Percentiles rank a stretch among this genome's conserved stretches.
phyloP scores from a whole-genome alignment of 2,888 invertebrate species.

The Hypomecis punctinalis region DNA sequence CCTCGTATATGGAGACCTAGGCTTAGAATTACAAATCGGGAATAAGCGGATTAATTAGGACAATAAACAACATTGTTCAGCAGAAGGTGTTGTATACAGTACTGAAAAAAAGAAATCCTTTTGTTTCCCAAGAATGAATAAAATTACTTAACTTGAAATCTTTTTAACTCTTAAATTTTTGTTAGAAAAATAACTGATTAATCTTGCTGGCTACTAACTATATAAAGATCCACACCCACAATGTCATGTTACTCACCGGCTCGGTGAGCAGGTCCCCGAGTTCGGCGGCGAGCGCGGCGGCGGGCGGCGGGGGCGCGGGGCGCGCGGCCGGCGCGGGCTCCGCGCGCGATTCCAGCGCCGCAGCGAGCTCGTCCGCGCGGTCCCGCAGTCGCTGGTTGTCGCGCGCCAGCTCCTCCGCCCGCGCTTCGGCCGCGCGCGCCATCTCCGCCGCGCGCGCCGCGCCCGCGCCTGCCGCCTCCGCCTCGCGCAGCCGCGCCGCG shows the following conservation, averaged over 20 bases:
- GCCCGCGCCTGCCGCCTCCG: slow-evolving; percentile 29
- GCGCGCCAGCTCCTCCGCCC: slow-evolving; percentile 86
- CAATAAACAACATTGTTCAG: no score
- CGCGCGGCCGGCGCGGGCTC: slow-evolving; percentile 19
- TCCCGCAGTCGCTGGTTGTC: slow-evolving; percentile 37
- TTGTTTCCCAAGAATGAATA: no score
- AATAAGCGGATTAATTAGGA: no score
- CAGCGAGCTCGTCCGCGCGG: slow-evolving; percentile 89
- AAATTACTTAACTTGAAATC: no score
- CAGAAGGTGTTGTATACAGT: no score
- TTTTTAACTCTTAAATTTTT: no score
- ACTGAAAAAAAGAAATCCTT: no score
- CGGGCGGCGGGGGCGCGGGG: slow-evolving; percentile 16
- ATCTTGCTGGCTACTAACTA: no score
- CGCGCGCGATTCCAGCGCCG: slow-evolving; percentile 76
- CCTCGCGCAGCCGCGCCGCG: slow-evolving; percentile 39
- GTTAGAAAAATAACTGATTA: no score
- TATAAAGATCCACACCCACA: no score
- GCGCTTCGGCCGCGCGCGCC: slow-evolving; percentile 86
- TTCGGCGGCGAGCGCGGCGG: slow-evolving; percentile 51
- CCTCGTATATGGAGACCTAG: no score
- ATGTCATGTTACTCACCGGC: not conserved
- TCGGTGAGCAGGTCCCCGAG: slow-evolving; percentile 43
- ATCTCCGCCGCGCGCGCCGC: slow-evolving; percentile 30
- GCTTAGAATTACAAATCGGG: no score